phyloP scores from a whole-genome alignment of 2,797 vertebrate species.

The Setipinna tenuifilis region DNA sequence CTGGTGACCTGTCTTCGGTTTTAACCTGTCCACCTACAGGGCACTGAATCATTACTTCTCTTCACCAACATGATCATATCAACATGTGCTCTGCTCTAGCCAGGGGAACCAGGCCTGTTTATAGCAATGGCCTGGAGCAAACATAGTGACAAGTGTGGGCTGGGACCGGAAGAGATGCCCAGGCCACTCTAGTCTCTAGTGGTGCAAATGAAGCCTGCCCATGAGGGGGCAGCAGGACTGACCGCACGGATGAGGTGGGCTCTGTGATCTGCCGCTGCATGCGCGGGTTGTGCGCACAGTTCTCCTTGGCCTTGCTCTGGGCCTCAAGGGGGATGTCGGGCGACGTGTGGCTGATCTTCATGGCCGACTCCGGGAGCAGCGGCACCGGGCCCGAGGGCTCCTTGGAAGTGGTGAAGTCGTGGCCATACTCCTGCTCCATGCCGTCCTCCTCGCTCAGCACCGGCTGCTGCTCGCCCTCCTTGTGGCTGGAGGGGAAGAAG shows the following conservation, averaged over 20 bases:
- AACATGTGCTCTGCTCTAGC: background rate
- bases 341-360: conserved; percentile 98
- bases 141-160: too few relatives aligned
- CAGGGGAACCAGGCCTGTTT: background rate
- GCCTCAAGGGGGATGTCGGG: conserved; percentile 91
- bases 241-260: conserved; percentile 91
- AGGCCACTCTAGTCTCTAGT: too few relatives aligned
- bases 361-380: conserved; percentile 80
- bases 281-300: conserved; percentile 77
- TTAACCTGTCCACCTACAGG: background rate
- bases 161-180: too few relatives aligned
- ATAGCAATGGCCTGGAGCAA: background rate
- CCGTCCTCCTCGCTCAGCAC: conserved; percentile 87
- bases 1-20: background rate
- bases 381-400: conserved; percentile 19
- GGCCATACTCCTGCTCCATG: conserved; percentile 87
- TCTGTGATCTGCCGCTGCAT: conserved; percentile 95
- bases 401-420: conserved; percentile 72
- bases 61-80: background rate
- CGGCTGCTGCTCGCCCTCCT: conserved; percentile 86
- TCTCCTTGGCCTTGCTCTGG: conserved; percentile 82
- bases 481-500: conserved; percentile 81
- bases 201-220: too few relatives aligned
- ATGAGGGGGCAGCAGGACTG: too few relatives aligned
- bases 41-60: background rate